Conservation (phyloP, 1,140 invertebrate species). For the Thaumetopoea pityocampa region DNA sequence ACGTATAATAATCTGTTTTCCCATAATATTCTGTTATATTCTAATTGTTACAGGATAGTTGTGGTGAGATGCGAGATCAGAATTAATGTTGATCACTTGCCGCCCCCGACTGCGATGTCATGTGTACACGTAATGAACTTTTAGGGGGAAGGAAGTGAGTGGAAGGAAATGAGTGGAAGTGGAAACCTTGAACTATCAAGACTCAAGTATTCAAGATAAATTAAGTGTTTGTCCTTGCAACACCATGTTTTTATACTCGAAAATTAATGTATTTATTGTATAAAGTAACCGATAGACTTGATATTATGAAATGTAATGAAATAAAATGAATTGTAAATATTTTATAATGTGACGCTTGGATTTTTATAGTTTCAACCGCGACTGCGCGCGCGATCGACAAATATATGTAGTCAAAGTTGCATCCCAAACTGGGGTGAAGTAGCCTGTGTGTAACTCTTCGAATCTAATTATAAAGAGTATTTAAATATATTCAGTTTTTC, state of each 20-base stretch:
- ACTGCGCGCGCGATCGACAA: too few relatives aligned
- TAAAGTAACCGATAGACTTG: slow-evolving; percentile 62
- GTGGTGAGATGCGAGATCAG: slow-evolving; percentile 45
- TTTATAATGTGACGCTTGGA: slow-evolving; percentile 14
- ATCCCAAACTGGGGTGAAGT: too few relatives aligned
- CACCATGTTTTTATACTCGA: slow-evolving; percentile 68
- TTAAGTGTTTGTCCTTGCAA: slow-evolving; percentile 59
- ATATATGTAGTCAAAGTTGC: too few relatives aligned
- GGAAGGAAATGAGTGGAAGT: too few relatives aligned
- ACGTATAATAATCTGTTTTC: not conserved
- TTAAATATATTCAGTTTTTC: too few relatives aligned
- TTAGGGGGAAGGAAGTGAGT: slow-evolving; percentile 25
- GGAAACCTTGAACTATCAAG: slow-evolving; percentile 43
- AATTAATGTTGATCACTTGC: slow-evolving; percentile 51
- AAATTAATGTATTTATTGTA: slow-evolving; percentile 70
- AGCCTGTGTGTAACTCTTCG: too few relatives aligned
- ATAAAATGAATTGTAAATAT: slow-evolving; percentile 70
- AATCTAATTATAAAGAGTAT: too few relatives aligned
- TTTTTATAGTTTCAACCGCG: too few relatives aligned
- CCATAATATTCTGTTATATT: not conserved
- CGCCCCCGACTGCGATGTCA: slow-evolving; percentile 25
- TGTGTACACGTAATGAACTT: slow-evolving; percentile 43
- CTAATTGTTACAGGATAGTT: slow-evolving; percentile 32
- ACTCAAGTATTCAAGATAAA: slow-evolving; percentile 37
- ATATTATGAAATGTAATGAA: slow-evolving; percentile 69